These are phyloP conservation scores for Bombus fervidus DNA, from an alignment of 1,140 invertebrate genomes.

Conservation along the genomic window DNA sequence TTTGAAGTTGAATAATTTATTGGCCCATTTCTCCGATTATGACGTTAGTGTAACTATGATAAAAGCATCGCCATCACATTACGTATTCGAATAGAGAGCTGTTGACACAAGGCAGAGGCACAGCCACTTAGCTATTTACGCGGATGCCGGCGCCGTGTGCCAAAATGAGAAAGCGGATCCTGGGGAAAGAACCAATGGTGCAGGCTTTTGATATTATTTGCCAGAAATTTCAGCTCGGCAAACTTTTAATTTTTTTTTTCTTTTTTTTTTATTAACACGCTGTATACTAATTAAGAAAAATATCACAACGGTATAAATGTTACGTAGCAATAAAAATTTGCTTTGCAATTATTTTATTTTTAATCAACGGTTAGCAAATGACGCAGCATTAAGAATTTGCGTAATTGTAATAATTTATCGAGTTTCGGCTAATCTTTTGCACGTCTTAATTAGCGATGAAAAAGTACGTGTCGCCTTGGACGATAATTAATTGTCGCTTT, in stretches of 20 bases:
- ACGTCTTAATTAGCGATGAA: not conserved
- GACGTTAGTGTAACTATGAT: not conserved
- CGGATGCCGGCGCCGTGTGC: not conserved
- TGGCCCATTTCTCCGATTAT: too few species aligned
- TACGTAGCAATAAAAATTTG: not conserved
- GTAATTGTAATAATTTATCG: not conserved
- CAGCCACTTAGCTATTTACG: too few species aligned
- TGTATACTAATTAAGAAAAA: not conserved
- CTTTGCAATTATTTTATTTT: not conserved
- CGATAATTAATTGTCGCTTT: not conserved
- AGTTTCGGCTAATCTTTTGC: too few species aligned
- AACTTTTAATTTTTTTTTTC: not conserved
- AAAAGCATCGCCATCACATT: not conserved
- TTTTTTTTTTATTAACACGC: not conserved
- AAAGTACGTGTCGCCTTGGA: too few species aligned
- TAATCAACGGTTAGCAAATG: not conserved
- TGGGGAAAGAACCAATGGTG: constrained; percentile 52
- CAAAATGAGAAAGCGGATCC: constrained; percentile 65
- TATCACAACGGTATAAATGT: not conserved
- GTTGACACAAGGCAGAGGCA: not conserved
- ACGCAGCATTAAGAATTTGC: not conserved
- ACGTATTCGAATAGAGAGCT: not conserved
- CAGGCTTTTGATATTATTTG: constrained; percentile 42
- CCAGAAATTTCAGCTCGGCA: constrained; percentile 4
- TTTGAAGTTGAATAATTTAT: not conserved